A percentile compares a stretch with the other conserved stretches of the same genome.
phyloP scores from a whole-genome alignment of 92 coral and sea anemone species.

The Heliopora coerulea region DNA sequence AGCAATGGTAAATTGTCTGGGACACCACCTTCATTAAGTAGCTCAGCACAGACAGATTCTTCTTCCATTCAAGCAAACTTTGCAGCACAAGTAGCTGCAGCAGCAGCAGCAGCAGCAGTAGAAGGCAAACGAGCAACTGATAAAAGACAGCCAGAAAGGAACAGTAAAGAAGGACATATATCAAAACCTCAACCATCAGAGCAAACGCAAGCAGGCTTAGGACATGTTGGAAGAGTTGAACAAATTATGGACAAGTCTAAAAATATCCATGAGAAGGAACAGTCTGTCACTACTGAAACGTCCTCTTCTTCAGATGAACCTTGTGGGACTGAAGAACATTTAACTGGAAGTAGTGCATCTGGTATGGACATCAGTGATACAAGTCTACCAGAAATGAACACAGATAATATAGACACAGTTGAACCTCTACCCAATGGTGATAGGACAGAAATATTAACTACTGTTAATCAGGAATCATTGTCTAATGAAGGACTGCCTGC shows the following conservation, averaged over 20 bases:
- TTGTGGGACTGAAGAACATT: too few relatives aligned
- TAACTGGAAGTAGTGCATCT: too few relatives aligned
- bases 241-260: too few relatives aligned
- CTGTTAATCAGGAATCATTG: background rate
- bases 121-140: slow-evolving; percentile 35
- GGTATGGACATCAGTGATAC: background rate
- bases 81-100: slow-evolving; percentile 92
- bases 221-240: too few relatives aligned
- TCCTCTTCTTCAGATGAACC: too few relatives aligned
- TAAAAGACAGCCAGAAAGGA: too few relatives aligned
- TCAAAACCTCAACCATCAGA: background rate
- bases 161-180: background rate
- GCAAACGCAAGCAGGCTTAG: background rate
- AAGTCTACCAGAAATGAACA: background rate
- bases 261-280: too few relatives aligned
- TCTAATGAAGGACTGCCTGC: background rate
- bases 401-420: background rate
- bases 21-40: slow-evolving; percentile 67
- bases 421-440: background rate
- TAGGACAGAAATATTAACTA: background rate
- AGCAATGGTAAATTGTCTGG: slow-evolving; percentile 63
- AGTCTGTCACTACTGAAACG: too few relatives aligned
- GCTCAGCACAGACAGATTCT: slow-evolving; percentile 62
- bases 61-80: slow-evolving; percentile 70
- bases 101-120: too few relatives aligned